Base-by-base conservation (phyloP, 2,797 vertebrate genomes). In the Dromococcyx pavoninus region DNA sequence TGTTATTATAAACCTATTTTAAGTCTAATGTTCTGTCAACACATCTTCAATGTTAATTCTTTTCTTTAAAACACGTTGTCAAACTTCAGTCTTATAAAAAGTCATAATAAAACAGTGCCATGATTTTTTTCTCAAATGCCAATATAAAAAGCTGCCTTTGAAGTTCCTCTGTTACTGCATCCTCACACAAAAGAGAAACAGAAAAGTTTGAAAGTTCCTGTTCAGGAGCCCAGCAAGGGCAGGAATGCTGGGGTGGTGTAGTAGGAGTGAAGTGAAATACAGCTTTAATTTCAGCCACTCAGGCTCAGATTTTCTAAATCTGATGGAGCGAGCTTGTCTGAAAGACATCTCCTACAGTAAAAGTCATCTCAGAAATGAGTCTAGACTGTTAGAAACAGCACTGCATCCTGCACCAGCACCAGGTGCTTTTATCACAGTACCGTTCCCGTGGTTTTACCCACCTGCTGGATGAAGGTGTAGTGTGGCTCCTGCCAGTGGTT, bases 41-140 rank as follows among this genome's bases (percentile, higher is more conserved):
- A 91, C 65, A 48, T 50, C n/a, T 92, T 67, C 65, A 86, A 5
- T 17, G 11, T 19, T 22, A 46, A 48, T 16, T 69, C 67, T 48
- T 56, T 61, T 60, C 83, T 88, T 93, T 57, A 70, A 93, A 89
- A 88, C 15, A 28, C 27, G 3, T 27, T 88, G 70, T 92, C 62
- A 86, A 88, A 33, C 39, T 81, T 85, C 1, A 89, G 73, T 83
- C 62, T 69, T 56, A 50, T 14, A 84, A 73, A 74, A 72, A 37
- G 33, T 84, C 48, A 5, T 23, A 91, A 95, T 91, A 91, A 94
- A 94, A 64, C 16, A 50, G 50, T 91, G 93, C 95, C 76, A 76
- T n/a, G 28, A 44, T 27, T 54, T 66, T 62, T 86, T 39, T 41
- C 73, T 84, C 48, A 58, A 70, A 41, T 66, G 22, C 86, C 62